Evolutionary conservation across 2,113 vertebrate species (phyloP), one percentile per base, ranked within the genome.

Genomic region (Lucifuga dentata): DNA sequence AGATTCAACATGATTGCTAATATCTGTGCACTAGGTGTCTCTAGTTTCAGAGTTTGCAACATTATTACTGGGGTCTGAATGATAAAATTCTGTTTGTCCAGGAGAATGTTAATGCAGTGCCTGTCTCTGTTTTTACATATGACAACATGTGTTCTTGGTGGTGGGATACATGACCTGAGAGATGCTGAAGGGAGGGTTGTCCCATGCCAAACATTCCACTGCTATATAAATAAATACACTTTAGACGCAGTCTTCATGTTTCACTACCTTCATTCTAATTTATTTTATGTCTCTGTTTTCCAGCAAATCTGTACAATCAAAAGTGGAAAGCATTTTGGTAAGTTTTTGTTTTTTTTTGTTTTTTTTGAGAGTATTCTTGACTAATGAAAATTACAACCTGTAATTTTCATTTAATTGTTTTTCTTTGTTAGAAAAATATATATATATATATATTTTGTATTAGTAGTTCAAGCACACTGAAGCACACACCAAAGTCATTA

Each of bases 241-340:
- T 83, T 86, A 86, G 80, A 78, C 78, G 69, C 70, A 63, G 88
- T 35, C 40, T 78, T 91, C 86, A 65, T 75, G 78, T 93, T 92
- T 88, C 87, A 71, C 55, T 39, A 45, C 73, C 76, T 41, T 84
- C 77, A 69, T 84, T 71, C 77, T 93, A 72, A 92, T 85, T 87
- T 74, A 73, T 80, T 65, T 75, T 91, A 39, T 91, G 66, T 86
- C 76, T 85, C 82, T 88, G 77, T 83, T 86, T 93, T 93, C 53
- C 93, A 99, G 98, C 93, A 99, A 99, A 98, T 95, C 96, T 86
- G 95, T 99, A 92, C 98, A 99, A 92, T 98, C 95, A 87, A 98
- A 98, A 92, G 96, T 99, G 94, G 98, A 99, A 92, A 95, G 92
- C 94, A 99, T 99, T 92, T 94, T 99, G 96, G 98, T 99, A 89